These are phyloP conservation scores for Scaptomyza montana DNA, from an alignment of 1,140 invertebrate genomes.

Conservation along the genomic window DNA sequence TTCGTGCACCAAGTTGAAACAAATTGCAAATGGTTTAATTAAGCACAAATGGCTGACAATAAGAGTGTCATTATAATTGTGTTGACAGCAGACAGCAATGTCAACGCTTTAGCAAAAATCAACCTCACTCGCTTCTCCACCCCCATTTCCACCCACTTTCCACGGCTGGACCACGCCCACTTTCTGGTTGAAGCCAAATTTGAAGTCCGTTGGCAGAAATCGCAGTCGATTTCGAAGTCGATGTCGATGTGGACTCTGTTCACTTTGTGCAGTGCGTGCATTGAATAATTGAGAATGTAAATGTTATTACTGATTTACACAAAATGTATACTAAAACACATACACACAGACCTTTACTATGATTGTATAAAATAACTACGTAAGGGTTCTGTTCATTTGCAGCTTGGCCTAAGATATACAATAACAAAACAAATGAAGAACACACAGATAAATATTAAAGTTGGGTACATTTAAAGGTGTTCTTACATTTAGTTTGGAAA, in stretches of 20 bases:
- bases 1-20: slow-evolving; percentile 28
- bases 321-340: slow-evolving; percentile 1
- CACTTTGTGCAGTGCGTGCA: slow-evolving; percentile 56
- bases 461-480: no score
- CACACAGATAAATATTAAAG: no score
- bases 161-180: slow-evolving; percentile 47
- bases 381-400: no score
- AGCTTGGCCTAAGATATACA: no score
- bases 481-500: no score
- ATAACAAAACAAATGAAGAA: no score
- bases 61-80: slow-evolving; percentile 79
- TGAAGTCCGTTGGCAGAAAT: slow-evolving; percentile 4
- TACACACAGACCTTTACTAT: background rate
- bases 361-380: background rate
- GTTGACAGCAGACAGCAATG: slow-evolving; percentile 50
- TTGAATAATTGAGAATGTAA: slow-evolving; percentile 68
- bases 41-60: slow-evolving; percentile 75
- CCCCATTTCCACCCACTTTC: no score
- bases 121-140: background rate
- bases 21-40: slow-evolving; percentile 78
- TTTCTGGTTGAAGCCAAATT: slow-evolving; percentile 36
- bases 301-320: slow-evolving; percentile 49
- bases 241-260: slow-evolving; percentile 20
- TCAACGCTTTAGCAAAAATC: slow-evolving; percentile 1
- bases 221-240: background rate